These are phyloP conservation scores for Heliothis subflexa DNA, from an alignment of 1,140 invertebrate genomes.

Conservation along the genomic window DNA sequence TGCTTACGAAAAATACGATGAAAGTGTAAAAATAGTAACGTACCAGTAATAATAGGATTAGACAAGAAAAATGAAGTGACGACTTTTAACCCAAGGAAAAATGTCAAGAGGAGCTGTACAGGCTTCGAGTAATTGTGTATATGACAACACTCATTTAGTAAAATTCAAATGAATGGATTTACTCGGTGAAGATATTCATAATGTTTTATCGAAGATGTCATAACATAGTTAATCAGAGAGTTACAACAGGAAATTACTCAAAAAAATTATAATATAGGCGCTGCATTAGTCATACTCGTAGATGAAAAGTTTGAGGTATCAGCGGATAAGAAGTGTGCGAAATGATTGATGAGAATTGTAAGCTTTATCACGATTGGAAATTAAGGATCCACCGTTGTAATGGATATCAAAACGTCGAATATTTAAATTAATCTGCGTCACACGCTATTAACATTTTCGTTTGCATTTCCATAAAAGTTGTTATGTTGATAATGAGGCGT, in stretches of 20 bases:
- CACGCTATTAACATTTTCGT: background rate
- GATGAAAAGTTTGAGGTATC: conserved; percentile 34
- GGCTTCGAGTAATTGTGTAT: conserved; percentile 24
- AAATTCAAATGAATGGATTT: conserved; percentile 42
- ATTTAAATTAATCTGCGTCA: conserved; percentile 11
- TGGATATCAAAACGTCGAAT: background rate
- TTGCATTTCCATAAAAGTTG: background rate
- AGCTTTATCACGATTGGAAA: conserved; percentile 20
- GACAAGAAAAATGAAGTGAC: conserved; percentile 45
- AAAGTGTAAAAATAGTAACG: conserved; percentile 27
- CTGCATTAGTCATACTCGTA: conserved; percentile 35
- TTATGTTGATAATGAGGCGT: background rate
- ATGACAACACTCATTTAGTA: conserved; percentile 44
- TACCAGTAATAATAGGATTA: conserved; percentile 40
- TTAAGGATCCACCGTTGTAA: background rate
- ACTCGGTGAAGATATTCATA: conserved; percentile 40
- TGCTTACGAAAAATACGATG: conserved; percentile 19
- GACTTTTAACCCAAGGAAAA: conserved; percentile 40
- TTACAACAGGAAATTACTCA: conserved; percentile 30
- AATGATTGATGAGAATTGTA: conserved; percentile 30
- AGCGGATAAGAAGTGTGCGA: conserved; percentile 13
- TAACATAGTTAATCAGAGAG: conserved; percentile 41
- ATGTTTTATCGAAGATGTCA: conserved; percentile 44
- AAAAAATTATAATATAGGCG: conserved; percentile 17
- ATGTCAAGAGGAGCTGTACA: conserved; percentile 11